A percentile compares a stretch with the other conserved stretches of the same genome.
These are phyloP conservation scores for Antheraea assamensis DNA, from an alignment of 2,888 invertebrate species.

Conservation along the genomic window DNA sequence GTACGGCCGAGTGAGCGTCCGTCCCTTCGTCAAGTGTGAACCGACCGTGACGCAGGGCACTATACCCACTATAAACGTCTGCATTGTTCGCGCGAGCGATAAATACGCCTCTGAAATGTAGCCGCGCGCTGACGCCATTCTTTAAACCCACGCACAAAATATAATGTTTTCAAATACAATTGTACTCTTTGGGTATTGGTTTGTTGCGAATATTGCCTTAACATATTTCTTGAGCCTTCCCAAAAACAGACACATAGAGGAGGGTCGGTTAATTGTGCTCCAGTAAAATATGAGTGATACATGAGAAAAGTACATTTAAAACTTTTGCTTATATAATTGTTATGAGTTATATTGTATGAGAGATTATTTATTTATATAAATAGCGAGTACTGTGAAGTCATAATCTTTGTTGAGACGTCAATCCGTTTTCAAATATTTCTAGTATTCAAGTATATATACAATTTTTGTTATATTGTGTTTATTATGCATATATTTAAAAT, in stretches of 20 bases:
- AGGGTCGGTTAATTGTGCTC: neutral
- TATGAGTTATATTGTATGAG: neutral
- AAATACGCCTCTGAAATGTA: constrained; percentile 20
- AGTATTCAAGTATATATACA: neutral
- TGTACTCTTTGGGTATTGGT: neutral
- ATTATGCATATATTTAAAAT: no score
- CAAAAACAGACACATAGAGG: neutral
- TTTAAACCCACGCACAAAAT: neutral
- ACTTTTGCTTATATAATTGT: no score
- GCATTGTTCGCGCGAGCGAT: constrained; percentile 21
- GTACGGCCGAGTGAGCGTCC: neutral
- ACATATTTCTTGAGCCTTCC: neutral
- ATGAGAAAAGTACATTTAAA: no score
- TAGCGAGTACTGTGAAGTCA: no score
- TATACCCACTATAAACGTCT: constrained; percentile 17
- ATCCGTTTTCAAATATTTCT: neutral
- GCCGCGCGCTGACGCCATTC: neutral
- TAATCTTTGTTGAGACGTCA: no score
- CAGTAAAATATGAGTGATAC: neutral
- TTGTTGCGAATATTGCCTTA: neutral
- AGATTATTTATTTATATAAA: neutral
- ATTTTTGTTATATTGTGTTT: no score
- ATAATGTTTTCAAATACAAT: neutral
- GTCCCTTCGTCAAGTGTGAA: constrained; percentile 29
- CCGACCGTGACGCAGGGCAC: constrained; percentile 28